These are phyloP conservation scores for Drosophila micromelanica DNA, from an alignment of 1,140 invertebrate species.

Conservation along the genomic window DNA sequence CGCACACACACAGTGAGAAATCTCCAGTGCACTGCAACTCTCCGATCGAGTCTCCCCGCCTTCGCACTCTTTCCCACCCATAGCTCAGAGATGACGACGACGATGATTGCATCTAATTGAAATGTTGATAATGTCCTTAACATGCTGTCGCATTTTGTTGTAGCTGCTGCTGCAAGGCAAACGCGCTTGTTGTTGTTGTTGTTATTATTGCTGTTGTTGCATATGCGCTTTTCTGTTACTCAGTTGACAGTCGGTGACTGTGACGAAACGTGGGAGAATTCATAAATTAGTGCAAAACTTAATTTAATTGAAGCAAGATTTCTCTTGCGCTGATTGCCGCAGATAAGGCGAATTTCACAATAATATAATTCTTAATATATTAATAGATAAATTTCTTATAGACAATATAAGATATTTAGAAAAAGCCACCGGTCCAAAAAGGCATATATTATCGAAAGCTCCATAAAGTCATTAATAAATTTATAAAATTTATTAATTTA, in stretches of 20 bases:
- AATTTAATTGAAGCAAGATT: conserved; percentile 1
- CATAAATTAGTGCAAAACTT: conserved; percentile 27
- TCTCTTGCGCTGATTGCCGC: not conserved
- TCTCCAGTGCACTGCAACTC: conserved; percentile 51
- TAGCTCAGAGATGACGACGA: conserved; percentile 20
- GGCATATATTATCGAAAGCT: too few relatives aligned
- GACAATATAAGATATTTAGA: too few relatives aligned
- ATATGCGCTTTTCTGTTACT: conserved; percentile 51
- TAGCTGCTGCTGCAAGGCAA: conserved; percentile 26
- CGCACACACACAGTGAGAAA: conserved; percentile 14
- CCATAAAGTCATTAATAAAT: too few relatives aligned
- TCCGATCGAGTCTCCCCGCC: conserved; percentile 23
- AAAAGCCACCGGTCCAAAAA: too few relatives aligned
- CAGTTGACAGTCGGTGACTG: conserved; percentile 5
- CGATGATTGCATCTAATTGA: conserved; percentile 76
- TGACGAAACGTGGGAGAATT: conserved; percentile 33
- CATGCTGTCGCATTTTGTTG: conserved; percentile 52
- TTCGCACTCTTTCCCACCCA: not conserved
- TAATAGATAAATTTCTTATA: too few relatives aligned
- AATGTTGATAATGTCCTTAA: conserved; percentile 82
- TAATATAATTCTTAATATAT: too few relatives aligned
- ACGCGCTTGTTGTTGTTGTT: conserved; percentile 17
- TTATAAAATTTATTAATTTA: too few relatives aligned
- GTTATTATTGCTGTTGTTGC: conserved; percentile 26
- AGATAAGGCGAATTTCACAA: too few relatives aligned